Conservation (phyloP, 37 sponge, comb jelly and placozoan genomes). For the Oopsacas minuta region DNA sequence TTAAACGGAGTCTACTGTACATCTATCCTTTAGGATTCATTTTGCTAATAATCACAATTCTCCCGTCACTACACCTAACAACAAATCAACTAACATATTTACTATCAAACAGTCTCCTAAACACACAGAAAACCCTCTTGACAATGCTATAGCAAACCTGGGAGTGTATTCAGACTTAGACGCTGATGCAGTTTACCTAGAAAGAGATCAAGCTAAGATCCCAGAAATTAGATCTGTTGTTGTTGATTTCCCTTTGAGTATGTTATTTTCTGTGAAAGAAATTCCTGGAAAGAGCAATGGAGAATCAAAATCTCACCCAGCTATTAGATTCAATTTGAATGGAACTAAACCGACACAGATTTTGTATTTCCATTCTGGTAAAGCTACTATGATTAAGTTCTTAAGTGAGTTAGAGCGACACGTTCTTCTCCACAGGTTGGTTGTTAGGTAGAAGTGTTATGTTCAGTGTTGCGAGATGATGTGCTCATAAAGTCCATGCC, state of each 20-base stretch:
- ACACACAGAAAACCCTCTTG: background rate
- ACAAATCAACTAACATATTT: background rate
- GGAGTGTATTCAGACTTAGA: background rate
- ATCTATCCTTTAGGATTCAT: background rate
- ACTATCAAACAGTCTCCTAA: background rate
- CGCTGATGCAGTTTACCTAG: background rate
- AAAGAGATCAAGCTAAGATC: background rate
- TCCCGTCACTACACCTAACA: background rate
- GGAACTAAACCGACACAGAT: background rate
- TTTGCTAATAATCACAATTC: background rate
- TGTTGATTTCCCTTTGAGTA: background rate
- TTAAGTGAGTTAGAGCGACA: background rate
- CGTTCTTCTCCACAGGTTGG: background rate
- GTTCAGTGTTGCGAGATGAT: too few species aligned
- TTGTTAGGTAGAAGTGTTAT: background rate
- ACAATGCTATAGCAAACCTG: background rate
- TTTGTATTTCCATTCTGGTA: conserved; percentile 4
- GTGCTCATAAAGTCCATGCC: too few species aligned
- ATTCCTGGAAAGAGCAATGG: background rate
- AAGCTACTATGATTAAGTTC: background rate
- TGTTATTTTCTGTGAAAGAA: conserved; percentile 15
- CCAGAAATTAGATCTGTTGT: background rate
- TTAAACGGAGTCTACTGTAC: too few species aligned
- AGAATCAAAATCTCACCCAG: background rate
- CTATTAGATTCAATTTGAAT: background rate